Evolutionary conservation across 2,888 invertebrate genomes (phyloP), one percentile per base, ranked within the genome.

Genomic region (Metalampra italica): DNA sequence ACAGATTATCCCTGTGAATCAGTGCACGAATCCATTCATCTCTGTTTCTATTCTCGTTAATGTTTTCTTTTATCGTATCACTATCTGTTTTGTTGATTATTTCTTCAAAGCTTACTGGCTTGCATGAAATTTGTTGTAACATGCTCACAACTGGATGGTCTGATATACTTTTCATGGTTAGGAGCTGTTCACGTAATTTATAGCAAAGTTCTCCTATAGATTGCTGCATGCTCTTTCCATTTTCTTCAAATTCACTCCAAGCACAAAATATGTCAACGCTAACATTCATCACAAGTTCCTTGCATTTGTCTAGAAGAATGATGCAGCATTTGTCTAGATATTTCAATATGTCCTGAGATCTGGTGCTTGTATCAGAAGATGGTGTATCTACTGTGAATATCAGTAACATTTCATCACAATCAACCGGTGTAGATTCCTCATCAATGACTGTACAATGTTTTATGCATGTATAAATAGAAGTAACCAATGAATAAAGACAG

Each of bases 231-330:
- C 58, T 86, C 64, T 69, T 72, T 1, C 71, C 75, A 54, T 74
- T 62, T 12, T 78, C 75, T 54, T 80, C 78, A 74, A 76, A 78
- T 56, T 89, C 89, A 68, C 81, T 82, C 89, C 89, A 89, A 9
- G 82, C 73, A 66, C 89, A 89, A 62, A 80, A 89, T 52, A 83
- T 76, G 49, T 87, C 82, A 14, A 88, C 75, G 68, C 75, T 88
- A 0, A 88, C 66, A 54, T 71, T 78, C 83, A 87, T 87, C 9
- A 83, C 71, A 29, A 85, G 61, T 36, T 66, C 67, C 57, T 81
- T 73, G 52, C 73, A 80, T 52, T 64, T 66, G 54, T 87, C 82
- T 45, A 88, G 50, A 55, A 88, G 52, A 1, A 60, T 54, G 9
- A 53, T 53, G 55, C 83, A 74, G 55, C 75, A 75, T 41, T 75